Percentiles rank a stretch among this genome's conserved stretches.
Evolutionary conservation across 2,113 vertebrate species (phyloP).

Genomic region (Ctenomys sociabilis): DNA sequence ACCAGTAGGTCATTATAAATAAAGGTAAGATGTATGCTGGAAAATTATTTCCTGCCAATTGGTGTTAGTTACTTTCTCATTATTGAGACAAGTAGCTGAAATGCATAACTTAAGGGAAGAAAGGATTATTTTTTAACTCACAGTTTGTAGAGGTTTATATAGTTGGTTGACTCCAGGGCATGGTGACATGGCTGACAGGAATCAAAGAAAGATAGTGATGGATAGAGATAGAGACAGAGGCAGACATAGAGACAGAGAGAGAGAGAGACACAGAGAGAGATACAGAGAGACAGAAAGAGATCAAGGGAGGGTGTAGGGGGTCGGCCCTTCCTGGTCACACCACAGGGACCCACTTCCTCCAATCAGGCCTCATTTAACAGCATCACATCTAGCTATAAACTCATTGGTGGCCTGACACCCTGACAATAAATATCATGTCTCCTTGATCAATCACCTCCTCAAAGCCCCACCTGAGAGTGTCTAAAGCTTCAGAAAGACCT

Average conservation of each 20-base stretch:
- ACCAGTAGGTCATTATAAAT: neutral
- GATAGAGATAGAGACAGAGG: neutral
- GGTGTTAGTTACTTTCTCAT: neutral
- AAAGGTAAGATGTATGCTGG: neutral
- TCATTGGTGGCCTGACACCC: neutral
- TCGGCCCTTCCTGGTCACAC: neutral
- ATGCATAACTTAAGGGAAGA: neutral
- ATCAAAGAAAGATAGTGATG: neutral
- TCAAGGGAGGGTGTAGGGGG: neutral
- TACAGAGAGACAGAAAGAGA: neutral
- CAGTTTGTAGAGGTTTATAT: neutral
- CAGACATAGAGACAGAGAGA: neutral
- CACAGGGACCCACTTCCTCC: neutral
- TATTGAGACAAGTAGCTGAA: neutral
- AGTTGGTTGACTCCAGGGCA: neutral
- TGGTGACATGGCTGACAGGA: neutral
- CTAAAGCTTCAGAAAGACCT: neutral
- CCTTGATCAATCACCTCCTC: neutral
- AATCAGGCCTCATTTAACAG: neutral
- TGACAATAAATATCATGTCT: neutral
- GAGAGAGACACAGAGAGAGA: too few species aligned
- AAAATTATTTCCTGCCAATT: neutral
- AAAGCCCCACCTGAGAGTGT: neutral
- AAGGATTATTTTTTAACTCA: neutral
- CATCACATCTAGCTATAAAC: neutral